Evolutionary conservation across 92 coral and sea anemone species (phyloP).

Genomic region (Ricordea florida): DNA sequence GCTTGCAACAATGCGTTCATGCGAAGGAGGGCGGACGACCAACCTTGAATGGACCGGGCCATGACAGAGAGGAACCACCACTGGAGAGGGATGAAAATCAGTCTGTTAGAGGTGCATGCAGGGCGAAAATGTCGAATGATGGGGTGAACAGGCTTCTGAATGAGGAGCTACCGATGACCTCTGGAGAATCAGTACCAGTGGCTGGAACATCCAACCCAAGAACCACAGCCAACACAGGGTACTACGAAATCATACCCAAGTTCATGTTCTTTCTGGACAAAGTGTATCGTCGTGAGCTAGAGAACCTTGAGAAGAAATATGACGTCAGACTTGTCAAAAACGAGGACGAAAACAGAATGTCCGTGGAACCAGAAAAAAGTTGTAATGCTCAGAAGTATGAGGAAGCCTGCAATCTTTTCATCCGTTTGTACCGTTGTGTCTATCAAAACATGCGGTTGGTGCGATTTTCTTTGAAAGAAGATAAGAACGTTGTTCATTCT

Average conservation of each 20-base stretch:
- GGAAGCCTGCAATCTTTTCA: constrained; percentile 5
- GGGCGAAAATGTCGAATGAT: too few species aligned
- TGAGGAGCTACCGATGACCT: too few species aligned
- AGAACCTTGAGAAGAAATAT: neutral
- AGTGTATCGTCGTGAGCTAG: neutral
- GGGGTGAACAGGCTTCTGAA: too few species aligned
- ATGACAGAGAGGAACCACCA: too few species aligned
- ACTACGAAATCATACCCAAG: neutral
- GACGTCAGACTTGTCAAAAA: neutral
- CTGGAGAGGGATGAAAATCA: too few species aligned
- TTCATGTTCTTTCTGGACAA: neutral
- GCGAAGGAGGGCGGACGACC: too few species aligned
- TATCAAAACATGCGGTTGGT: neutral
- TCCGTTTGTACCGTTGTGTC: neutral
- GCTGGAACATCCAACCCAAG: too few species aligned
- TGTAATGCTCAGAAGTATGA: constrained; percentile 1
- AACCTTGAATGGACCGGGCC: too few species aligned
- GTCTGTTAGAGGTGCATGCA: too few species aligned
- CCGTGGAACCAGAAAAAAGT: neutral
- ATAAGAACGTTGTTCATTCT: neutral
- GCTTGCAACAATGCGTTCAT: too few species aligned
- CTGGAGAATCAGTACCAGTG: too few species aligned
- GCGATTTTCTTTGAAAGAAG: neutral
- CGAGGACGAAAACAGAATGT: neutral
- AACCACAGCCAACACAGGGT: too few species aligned